These are phyloP conservation scores for Botia kubotai DNA, from an alignment of 2,797 vertebrate species.

Conservation along the genomic window DNA sequence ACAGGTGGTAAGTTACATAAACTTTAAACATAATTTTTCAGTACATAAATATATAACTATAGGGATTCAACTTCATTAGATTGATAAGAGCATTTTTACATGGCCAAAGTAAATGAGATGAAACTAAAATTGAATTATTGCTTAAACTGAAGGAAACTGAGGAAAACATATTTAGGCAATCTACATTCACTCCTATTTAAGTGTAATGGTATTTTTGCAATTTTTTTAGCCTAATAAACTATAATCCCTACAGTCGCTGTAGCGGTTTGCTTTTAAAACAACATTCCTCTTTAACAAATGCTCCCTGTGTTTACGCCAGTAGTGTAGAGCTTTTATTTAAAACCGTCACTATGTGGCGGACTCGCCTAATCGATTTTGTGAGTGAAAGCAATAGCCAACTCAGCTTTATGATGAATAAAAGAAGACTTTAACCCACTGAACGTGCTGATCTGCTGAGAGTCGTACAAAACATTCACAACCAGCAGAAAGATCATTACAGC, in stretches of 20 bases:
- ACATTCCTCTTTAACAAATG: conserved; percentile 11
- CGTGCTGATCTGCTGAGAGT: conserved; percentile 51
- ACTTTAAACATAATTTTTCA: too few species aligned
- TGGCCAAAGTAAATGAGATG: too few species aligned
- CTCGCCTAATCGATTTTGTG: conserved; percentile 8
- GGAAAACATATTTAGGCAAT: too few species aligned
- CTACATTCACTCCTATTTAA: too few species aligned
- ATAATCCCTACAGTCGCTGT: not conserved
- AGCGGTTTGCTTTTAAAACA: not conserved
- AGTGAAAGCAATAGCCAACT: conserved; percentile 54
- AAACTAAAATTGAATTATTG: too few species aligned
- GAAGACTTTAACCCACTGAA: conserved; percentile 49
- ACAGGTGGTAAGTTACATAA: too few species aligned
- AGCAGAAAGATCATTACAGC: conserved; percentile 58
- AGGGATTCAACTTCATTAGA: too few species aligned
- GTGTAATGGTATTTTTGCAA: too few species aligned
- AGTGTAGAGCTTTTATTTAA: conserved; percentile 28
- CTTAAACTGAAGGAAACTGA: too few species aligned
- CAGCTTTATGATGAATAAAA: conserved; percentile 55
- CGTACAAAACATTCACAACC: conserved; percentile 52
- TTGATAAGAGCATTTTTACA: too few species aligned
- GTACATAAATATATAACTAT: too few species aligned
- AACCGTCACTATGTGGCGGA: not conserved
- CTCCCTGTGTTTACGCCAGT: not conserved
- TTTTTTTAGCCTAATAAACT: not conserved